A percentile compares a stretch with the other conserved stretches of the same genome.
Evolutionary conservation across 2,113 vertebrate genomes (phyloP).

Genomic region (Python bivittatus): DNA sequence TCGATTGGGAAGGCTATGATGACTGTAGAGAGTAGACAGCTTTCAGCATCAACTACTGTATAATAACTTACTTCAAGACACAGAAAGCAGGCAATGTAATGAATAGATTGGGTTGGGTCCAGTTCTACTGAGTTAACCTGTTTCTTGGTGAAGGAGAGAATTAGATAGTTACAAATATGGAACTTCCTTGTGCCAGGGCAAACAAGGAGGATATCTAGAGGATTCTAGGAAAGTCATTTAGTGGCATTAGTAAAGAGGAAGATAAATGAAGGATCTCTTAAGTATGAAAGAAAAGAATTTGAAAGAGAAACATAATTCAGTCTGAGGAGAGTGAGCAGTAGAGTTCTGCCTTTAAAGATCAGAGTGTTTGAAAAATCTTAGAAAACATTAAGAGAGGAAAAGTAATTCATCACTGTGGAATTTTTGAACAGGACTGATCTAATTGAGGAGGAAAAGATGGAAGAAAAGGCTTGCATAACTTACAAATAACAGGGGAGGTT

Average conservation of each 20-base stretch:
- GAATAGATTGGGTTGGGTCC: not conserved
- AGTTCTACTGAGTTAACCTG: not conserved
- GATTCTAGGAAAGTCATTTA: not conserved
- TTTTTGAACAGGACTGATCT: not conserved
- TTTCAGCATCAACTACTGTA: too few species aligned
- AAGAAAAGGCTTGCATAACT: not conserved
- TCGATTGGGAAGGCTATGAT: not conserved
- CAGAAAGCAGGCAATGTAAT: not conserved
- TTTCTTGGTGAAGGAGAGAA: not conserved
- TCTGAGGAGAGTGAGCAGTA: not conserved
- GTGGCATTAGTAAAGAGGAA: not conserved
- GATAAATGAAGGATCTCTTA: not conserved
- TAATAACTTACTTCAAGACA: not conserved
- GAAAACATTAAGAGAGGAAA: not conserved
- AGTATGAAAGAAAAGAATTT: not conserved
- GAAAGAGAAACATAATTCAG: not conserved
- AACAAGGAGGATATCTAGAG: not conserved
- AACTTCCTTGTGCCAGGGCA: not conserved
- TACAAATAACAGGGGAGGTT: not conserved
- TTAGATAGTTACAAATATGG: not conserved
- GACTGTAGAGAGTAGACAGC: too few species aligned
- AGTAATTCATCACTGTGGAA: not conserved
- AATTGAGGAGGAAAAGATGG: not conserved
- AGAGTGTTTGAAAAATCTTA: not conserved
- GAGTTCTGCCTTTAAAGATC: not conserved